These are phyloP conservation scores for Eubasilissa regina DNA, from an alignment of 1,140 invertebrate species.

Conservation along the genomic window DNA sequence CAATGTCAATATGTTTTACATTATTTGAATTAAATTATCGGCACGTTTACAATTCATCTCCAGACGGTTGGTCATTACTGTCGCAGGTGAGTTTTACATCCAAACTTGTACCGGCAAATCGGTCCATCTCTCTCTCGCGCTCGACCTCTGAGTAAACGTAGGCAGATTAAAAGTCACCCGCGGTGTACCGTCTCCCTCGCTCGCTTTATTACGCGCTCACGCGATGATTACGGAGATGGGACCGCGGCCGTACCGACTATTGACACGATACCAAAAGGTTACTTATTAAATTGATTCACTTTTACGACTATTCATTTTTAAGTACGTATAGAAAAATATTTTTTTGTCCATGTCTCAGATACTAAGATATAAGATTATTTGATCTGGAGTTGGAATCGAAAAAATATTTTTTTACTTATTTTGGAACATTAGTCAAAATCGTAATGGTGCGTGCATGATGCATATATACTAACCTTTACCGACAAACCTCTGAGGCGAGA, in stretches of 20 bases:
- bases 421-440: too few species aligned
- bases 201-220: conserved; percentile 43
- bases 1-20: too few species aligned
- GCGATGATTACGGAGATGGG: conserved; percentile 50
- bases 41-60: too few species aligned
- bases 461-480: too few species aligned
- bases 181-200: conserved; percentile 35
- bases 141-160: conserved; percentile 35
- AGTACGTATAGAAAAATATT: too few species aligned
- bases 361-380: too few species aligned
- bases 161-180: conserved; percentile 48
- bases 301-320: not conserved
- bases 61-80: conserved; percentile 8
- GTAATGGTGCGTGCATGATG: too few species aligned
- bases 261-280: not conserved
- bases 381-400: too few species aligned
- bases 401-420: too few species aligned
- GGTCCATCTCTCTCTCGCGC: conserved; percentile 46
- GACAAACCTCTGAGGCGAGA: too few species aligned
- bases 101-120: conserved; percentile 39
- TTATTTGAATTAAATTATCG: too few species aligned
- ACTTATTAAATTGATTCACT: not conserved
- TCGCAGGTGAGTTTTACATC: conserved; percentile 42
- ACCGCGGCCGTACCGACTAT: not conserved
- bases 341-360: too few species aligned